phyloP scores from a whole-genome alignment of 1,140 invertebrate species.

The Akabosia matsudoensis region DNA sequence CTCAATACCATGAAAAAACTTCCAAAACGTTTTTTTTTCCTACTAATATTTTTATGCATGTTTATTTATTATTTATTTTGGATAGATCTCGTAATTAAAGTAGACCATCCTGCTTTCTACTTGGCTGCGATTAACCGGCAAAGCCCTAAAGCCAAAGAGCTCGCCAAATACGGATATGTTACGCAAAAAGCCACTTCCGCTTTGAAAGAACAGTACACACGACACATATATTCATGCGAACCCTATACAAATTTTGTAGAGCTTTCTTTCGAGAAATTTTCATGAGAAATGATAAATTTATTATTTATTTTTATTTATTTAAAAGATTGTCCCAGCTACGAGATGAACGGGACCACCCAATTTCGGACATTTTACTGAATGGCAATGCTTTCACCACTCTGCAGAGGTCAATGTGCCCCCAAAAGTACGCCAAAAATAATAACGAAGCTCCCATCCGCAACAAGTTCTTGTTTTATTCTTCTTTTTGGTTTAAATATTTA shows the following conservation, averaged over 20 bases:
- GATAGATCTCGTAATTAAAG: slow-evolving; percentile 62
- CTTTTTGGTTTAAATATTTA: background rate
- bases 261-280: background rate
- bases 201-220: slow-evolving; percentile 49
- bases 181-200: slow-evolving; percentile 60
- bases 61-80: slow-evolving; percentile 39
- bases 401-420: slow-evolving; percentile 38
- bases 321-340: slow-evolving; percentile 41
- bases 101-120: slow-evolving; percentile 66
- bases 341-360: slow-evolving; percentile 42
- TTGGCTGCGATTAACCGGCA: slow-evolving; percentile 71
- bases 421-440: slow-evolving; percentile 28
- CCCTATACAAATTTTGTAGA: background rate
- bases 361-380: slow-evolving; percentile 34
- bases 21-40: slow-evolving; percentile 5
- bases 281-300: background rate
- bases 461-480: background rate
- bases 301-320: background rate
- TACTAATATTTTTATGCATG: slow-evolving; percentile 20
- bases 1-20: background rate
- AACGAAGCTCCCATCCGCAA: background rate
- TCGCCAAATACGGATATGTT: slow-evolving; percentile 67
- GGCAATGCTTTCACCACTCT: slow-evolving; percentile 25
- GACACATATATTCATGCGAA: background rate
- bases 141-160: slow-evolving; percentile 59